Base-by-base conservation (phyloP, 2,113 vertebrate genomes). In the Phyllopteryx taeniolatus region DNA sequence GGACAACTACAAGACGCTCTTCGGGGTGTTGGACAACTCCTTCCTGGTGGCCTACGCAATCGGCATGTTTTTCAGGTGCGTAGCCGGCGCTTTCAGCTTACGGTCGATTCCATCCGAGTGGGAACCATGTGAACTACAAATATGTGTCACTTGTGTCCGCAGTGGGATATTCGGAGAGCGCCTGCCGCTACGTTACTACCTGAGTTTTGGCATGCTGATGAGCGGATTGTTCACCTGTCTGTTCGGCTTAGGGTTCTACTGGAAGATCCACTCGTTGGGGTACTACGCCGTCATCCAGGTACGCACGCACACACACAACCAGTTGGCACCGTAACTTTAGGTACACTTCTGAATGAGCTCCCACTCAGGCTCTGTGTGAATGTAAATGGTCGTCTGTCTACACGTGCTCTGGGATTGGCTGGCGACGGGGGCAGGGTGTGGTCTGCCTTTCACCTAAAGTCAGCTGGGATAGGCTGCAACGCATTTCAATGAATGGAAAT, bases 41-140 rank as follows among this genome's bases (percentile, higher is more conserved):
- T 99, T 99, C 86, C 92, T 99, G 20, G 94, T 99, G 73, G 94
- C 98, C 61, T 99, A 99, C 0, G 97, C 98, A 75, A 90, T 99
- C 0, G 98, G 96, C 85, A 99, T 99, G 98, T 99, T 98, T 63
- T 91, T 99, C 91, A 99, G 98, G 98, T 99, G 78, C 12, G 76
- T 75, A 14, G 92, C 47, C 42, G 9, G 13, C 4, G 12, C 22
- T 49, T 22, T 14, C 4, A 13, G 9, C 5, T 39, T 9, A 6
- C 33, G n/a, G 2, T 14, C 27, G 11, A 57, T 13, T 39, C 14
- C 56, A 8, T 67, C 9, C 14, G 17, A 8, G 1, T 27, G 7
- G 27, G 4, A 8, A 14, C 2, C 11, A 12, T 6, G 49, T 14
- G n/a, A 2, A 46, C 44, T 2, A 11, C 10, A 10, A 61, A 15